Base-by-base conservation (phyloP, 2,113 vertebrate genomes). In the Glaucidium brasilianum region DNA sequence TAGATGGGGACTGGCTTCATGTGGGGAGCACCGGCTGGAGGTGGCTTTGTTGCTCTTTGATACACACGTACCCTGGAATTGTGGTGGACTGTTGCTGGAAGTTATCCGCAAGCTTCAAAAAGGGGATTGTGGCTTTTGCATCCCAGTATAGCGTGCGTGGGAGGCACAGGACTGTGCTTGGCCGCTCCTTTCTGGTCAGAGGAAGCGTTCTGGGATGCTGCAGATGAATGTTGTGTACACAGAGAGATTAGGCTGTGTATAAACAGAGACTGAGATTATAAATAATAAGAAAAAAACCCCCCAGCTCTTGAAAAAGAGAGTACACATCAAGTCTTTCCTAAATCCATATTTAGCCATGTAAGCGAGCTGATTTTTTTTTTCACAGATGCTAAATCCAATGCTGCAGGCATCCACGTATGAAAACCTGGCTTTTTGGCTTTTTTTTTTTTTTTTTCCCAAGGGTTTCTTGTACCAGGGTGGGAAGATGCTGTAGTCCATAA, bases 41-140 rank as follows among this genome's bases (percentile, higher is more conserved):
- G 62, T 14, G 13, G 5, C n/a, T 45, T 35, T n/a, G 26, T 22
- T 37, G 68, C 55, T 81, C 30, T 21, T 53, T 1, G 19, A 1
- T 9, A 1, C 5, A 25, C 43, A 6, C 0, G 5, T 32, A 29
- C 43, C 41, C 37, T 35, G 73, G 43, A 55, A 71, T 59, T 5
- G 43, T 62, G 6, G 58, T 47, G 77, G 35, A 1, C 16, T 89
- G 74, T 2, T 34, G 9, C 86, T 68, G 53, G 81, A 62, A 63
- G 62, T 13, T 74, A 11, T 5, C 50, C 47, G 4, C 0, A 3
- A 29, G 30, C 20, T 77, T 62, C 1, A 1, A 35, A 35, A 20
- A 90, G 45, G 91, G 56, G 60, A 1, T 2, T 27, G 47, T 4
- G 45, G 86, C 56, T 94, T 63, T 60, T 23, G 49, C 39, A 3